Evolutionary conservation across 2,888 invertebrate genomes (phyloP).

Genomic region (Choristoneura rosaceana): DNA sequence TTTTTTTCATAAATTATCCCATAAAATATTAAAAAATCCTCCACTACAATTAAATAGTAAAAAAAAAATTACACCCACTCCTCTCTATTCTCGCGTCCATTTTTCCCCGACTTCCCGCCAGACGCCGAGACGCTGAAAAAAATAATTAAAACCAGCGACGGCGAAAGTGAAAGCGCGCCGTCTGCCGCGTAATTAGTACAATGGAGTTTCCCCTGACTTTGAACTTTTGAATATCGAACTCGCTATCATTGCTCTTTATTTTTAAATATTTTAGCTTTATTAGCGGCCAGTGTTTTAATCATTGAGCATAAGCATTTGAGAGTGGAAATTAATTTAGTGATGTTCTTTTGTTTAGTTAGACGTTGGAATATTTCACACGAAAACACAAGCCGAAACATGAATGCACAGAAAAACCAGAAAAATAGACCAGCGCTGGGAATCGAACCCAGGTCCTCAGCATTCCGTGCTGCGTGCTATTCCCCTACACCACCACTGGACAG

Average conservation of each 20-base stretch:
- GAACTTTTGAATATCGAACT: constrained; percentile 77
- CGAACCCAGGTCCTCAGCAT: too few species aligned
- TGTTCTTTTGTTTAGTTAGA: too few species aligned
- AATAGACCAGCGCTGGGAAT: too few species aligned
- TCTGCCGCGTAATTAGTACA: constrained; percentile 85
- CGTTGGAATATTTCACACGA: too few species aligned
- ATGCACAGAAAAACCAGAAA: too few species aligned
- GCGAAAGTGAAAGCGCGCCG: constrained; percentile 84
- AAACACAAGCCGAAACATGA: too few species aligned
- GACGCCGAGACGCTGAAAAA: constrained; percentile 85
- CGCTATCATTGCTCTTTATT: constrained; percentile 42
- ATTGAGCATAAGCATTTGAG: neutral
- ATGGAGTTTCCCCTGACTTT: constrained; percentile 84
- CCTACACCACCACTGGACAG: too few species aligned
- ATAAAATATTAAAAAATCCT: too few species aligned
- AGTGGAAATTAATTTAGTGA: too few species aligned
- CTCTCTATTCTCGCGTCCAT: constrained; percentile 58
- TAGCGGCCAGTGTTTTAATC: neutral
- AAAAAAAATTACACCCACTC: constrained; percentile 40
- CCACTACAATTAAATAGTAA: neutral
- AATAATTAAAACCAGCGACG: constrained; percentile 84
- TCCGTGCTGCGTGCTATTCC: too few species aligned
- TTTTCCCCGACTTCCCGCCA: constrained; percentile 82
- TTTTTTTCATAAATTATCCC: too few species aligned
- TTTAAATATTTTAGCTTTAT: constrained; percentile 12